Conservation (phyloP, 2,888 invertebrate genomes). For the Gasteruption jaculator region DNA sequence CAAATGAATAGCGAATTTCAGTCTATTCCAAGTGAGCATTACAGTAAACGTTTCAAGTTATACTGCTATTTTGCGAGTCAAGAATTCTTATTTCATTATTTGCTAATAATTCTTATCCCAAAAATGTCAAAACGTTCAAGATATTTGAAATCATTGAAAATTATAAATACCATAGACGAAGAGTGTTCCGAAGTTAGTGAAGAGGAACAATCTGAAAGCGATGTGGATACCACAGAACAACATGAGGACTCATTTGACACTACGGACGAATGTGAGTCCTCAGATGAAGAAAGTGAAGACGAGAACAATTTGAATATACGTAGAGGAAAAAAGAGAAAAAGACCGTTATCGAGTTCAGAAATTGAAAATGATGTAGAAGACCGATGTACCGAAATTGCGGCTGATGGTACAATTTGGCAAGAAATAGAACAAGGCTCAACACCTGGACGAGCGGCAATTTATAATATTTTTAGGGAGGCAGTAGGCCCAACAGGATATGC, state of each 20-base stretch:
- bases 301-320: constrained; percentile 16
- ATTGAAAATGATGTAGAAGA: constrained; percentile 17
- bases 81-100: constrained; percentile 13
- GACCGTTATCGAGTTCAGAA: not conserved
- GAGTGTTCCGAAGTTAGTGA: constrained; percentile 18
- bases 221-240: too few species aligned
- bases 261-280: constrained; percentile 15
- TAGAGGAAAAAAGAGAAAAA: constrained; percentile 14
- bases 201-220: too few species aligned
- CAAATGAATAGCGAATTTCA: constrained; percentile 16
- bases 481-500: constrained; percentile 21
- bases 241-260: too few species aligned
- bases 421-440: constrained; percentile 11
- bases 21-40: constrained; percentile 14
- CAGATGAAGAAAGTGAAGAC: constrained; percentile 14
- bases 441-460: constrained; percentile 10
- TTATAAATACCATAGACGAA: constrained; percentile 17
- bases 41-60: constrained; percentile 18
- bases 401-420: constrained; percentile 16
- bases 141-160: constrained; percentile 18
- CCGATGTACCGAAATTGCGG: constrained; percentile 11
- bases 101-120: constrained; percentile 12
- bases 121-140: constrained; percentile 19
- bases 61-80: constrained; percentile 17
- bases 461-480: constrained; percentile 19